Evolutionary conservation across 2,797 vertebrate genomes (phyloP).

Genomic region (Xenopus petersii): DNA sequence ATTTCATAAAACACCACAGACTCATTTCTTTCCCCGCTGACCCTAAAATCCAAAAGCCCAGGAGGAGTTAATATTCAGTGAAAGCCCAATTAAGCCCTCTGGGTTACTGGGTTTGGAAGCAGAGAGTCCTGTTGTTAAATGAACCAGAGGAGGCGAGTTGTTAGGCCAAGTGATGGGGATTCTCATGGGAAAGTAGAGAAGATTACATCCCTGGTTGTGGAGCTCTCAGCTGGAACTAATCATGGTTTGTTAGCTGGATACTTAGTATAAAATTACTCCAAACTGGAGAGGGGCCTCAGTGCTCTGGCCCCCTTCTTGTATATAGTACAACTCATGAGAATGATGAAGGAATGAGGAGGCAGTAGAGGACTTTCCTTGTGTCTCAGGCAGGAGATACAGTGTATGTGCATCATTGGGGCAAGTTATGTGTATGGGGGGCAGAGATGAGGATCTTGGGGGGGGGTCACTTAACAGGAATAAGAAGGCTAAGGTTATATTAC

Average conservation of each 20-base stretch:
- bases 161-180: slow-evolving; percentile 29
- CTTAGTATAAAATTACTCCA: slow-evolving; percentile 38
- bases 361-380: no score
- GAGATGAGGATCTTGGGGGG: no score
- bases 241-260: slow-evolving; percentile 32
- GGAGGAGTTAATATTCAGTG: slow-evolving; percentile 17
- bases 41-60: not conserved
- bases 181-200: slow-evolving; percentile 22
- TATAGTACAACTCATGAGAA: not conserved
- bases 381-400: no score
- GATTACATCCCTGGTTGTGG: slow-evolving; percentile 16
- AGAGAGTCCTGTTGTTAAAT: slow-evolving; percentile 20
- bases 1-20: no score
- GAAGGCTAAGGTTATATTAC: no score
- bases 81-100: slow-evolving; percentile 5
- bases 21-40: no score
- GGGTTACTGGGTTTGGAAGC: slow-evolving; percentile 1
- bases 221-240: slow-evolving; percentile 38
- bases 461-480: no score
- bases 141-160: slow-evolving; percentile 8
- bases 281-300: slow-evolving; percentile 3
- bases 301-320: not conserved
- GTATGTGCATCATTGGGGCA: no score
- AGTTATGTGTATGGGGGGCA: no score
- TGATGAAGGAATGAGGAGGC: no score